A percentile compares a stretch with the other conserved stretches of the same genome.
phyloP scores from a whole-genome alignment of 1,140 invertebrate species.

The Ganaspis sp. region DNA sequence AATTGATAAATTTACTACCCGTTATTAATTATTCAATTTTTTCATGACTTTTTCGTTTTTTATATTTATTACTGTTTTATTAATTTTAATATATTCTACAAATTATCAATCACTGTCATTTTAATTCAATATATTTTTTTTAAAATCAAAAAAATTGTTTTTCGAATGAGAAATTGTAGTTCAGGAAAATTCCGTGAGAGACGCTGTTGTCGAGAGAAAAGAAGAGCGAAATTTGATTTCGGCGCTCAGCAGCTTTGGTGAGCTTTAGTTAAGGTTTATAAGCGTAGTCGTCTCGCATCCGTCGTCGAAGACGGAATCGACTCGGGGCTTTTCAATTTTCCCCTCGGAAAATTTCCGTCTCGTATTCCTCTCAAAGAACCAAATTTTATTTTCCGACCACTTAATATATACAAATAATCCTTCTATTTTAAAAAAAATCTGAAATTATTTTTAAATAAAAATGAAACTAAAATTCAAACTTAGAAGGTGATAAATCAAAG shows the following conservation, averaged over 20 bases:
- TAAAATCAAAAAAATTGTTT: neutral
- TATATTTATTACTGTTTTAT: no score
- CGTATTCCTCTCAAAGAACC: neutral
- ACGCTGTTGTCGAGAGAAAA: conserved; percentile 49
- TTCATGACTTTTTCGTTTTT: no score
- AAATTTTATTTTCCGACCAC: neutral
- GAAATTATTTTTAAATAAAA: no score
- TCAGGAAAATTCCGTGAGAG: neutral
- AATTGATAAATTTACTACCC: no score
- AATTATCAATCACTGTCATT: no score
- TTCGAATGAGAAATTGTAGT: neutral
- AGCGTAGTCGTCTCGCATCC: conserved; percentile 65
- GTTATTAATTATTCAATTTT: no score
- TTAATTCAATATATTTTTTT: no score
- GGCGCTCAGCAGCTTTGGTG: conserved; percentile 51
- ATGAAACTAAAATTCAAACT: no score
- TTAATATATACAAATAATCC: neutral
- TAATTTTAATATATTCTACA: no score
- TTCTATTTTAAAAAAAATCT: no score
- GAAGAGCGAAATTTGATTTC: conserved; percentile 64
- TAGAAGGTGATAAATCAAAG: no score
- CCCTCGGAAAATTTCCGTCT: neutral
- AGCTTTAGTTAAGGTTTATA: conserved; percentile 52
- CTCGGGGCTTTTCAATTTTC: conserved; percentile 32
- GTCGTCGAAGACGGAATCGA: conserved; percentile 57